Evolutionary conservation across 2,797 vertebrate species (phyloP), one percentile per base, ranked within the genome.

Genomic region (Pipistrellus pygmaeus): DNA sequence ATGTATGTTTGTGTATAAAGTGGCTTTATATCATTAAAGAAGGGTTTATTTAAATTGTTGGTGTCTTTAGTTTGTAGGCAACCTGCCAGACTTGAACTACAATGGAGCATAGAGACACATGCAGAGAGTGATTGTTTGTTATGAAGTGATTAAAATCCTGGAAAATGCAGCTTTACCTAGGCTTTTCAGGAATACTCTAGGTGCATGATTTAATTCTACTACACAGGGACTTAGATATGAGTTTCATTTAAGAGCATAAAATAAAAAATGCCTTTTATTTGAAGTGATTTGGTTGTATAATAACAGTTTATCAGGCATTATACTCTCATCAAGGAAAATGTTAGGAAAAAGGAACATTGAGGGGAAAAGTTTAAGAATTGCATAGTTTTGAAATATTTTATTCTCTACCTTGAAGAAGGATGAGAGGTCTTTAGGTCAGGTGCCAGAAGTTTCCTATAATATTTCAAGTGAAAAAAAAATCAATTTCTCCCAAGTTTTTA

Each of bases 11-110:
- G 48, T 92, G 27, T 97, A 62, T 93, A 83, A 88, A 41, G 32
- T 75, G 81, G 8, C 64, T 96, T 89, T 95, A 87, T 95, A 95
- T 96, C 69, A 96, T 96, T 97, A 95, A 96, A 95, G 55, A 94
- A 94, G 88, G 83, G 35, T 48, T 86, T 7, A 92, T 93, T 95
- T 94, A 94, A 91, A 90, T 64, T 90, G 11, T 77, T 92, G 71
- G 64, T 94, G 80, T 95, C 89, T 96, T 96, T 85, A 96, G 86
- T 95, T 94, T 92, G 53, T 90, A 95, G 92, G 90, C 91, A 84
- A 23, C 80, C 85, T 96, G 83, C 94, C 96, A 97, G 85, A 88
- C 89, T 41, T 91, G 85, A 84, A 95, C 93, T 91, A 91, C 84
- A 97, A 85, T 89, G 86, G 85, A 92, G 41, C 32, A 88, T 38